Base-by-base conservation (phyloP, 2,113 vertebrate genomes). In the Oxygymnocypris stewartii region DNA sequence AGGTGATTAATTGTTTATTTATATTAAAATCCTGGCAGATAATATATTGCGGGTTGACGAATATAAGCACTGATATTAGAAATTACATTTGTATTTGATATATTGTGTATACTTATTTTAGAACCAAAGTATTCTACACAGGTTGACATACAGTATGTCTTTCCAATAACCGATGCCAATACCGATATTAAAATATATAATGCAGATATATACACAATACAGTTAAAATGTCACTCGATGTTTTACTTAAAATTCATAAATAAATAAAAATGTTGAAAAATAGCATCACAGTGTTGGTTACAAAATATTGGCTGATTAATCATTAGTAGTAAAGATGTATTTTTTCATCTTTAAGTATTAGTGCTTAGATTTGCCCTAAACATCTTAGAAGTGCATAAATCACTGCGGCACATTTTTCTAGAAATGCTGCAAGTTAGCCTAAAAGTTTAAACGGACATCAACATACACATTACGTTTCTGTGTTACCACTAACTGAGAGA, bases 361-460 rank as follows among this genome's bases (percentile, higher is more conserved):
- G 8, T 59, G 49, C 54, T 59, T 23, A 6, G 1, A n/a, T 2
- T 35, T 23, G 4, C 5, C 9, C 18, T 59, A 11, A 40, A 13
- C 31, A 25, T 61, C 6, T 28, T 44, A 13, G 2, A 42, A 63
- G 23, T 16, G 13, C 37, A 1, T 5, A 25, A 63, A 4, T 6
- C 78, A 11, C 6, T 35, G 6, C 3, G 25, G n/a, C 12, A 42
- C 2, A 25, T 2, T 47, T 47, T 28, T 12, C 16, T 71, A 69
- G 28, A 71, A 47, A 54, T 23, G 28, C 31, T 12, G 7, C n/a
- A 4, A 37, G 28, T 9, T 71, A 31, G 47, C 76, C 14, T 79
- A 71, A 71, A 83, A 71, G 81, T 83, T 83, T 71, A 71, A 83
- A 71, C 25, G 0, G n/a, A 71, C 42, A 65, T 81, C 79, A 65